Base-by-base conservation (phyloP, 2,797 vertebrate genomes). In the Acanthurus leucopareius region DNA sequence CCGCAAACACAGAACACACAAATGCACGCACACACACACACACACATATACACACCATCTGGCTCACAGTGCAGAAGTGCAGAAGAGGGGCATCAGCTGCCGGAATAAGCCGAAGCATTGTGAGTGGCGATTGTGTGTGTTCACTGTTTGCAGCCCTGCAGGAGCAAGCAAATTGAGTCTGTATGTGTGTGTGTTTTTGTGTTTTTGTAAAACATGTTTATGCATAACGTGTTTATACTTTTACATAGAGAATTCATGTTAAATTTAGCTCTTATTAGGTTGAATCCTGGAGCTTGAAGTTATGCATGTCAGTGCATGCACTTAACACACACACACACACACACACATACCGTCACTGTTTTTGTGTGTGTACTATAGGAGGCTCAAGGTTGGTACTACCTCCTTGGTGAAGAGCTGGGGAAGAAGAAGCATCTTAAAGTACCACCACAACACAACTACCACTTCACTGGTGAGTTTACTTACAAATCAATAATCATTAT, bases 391-490 rank as follows among this genome's bases (percentile, higher is more conserved):
- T 99, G 97, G 97, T 98, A 96, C 87, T 97, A 97, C 77, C 94
- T 99, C 40, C 95, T 98, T 0, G 95, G 92, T 15, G 95, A 97
- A 89, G 94, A 96, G 62, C 90, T 96, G 80, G 97, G 97, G 73
- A 93, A 89, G 84, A 97, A 93, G 74, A 98, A 98, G 80, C 97
- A 98, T 89, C 92, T 99, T 81, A 97, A 96, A 93, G 96, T 97
- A 80, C 94, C 96, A 40, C 77, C 70, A 38, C 88, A 91, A 64
- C 86, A 87, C 62, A 89, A 91, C 60, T 88, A 69, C 71, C 86
- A 77, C 59, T 72, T 14, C 45, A 48, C 32, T 60, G 92, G 94
- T 95, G 84, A 89, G 93, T 85, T 59, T 7, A 63, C 7, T 10
- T 28, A 9, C 3, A 35, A 42, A 13, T 42, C 9, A 42, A 10